Conservation (phyloP, 2,797 vertebrate species). For the Anguilla pacifica region DNA sequence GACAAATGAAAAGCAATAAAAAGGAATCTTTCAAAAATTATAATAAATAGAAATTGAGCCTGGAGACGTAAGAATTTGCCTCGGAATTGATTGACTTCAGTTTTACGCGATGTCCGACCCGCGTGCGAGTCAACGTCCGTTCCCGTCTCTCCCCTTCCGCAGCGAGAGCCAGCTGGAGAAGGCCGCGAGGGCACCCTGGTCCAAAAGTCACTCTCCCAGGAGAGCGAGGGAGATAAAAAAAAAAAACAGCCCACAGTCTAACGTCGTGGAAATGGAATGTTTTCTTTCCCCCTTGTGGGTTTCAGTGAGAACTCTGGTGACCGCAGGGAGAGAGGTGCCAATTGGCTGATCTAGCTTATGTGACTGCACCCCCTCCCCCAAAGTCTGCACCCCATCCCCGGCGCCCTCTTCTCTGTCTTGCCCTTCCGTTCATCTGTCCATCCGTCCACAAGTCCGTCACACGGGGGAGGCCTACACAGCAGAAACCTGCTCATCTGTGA, state of each 20-base stretch:
- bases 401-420: not conserved
- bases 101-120: not conserved
- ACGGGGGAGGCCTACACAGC: slow-evolving; percentile 76
- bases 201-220: not conserved
- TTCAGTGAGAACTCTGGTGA: not conserved
- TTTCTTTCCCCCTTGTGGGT: no score
- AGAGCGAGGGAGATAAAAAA: not conserved
- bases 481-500: slow-evolving; percentile 92
- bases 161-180: not conserved
- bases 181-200: not conserved
- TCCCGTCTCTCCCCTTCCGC: not conserved
- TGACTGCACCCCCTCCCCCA: not conserved
- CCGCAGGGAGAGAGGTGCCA: slow-evolving; percentile 41
- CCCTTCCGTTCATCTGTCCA: not conserved
- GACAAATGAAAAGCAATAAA: slow-evolving; percentile 29
- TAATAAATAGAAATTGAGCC: slow-evolving; percentile 44
- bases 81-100: slow-evolving; percentile 34
- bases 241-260: not conserved
- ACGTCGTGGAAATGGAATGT: not conserved
- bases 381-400: not conserved
- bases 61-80: slow-evolving; percentile 34
- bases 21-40: slow-evolving; percentile 26
- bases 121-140: not conserved
- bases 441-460: not conserved
- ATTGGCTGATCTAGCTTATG: slow-evolving; percentile 42